Percentiles rank a stretch among this genome's conserved stretches.
phyloP scores from a whole-genome alignment of 2,113 vertebrate genomes.

The Carassius auratus region DNA sequence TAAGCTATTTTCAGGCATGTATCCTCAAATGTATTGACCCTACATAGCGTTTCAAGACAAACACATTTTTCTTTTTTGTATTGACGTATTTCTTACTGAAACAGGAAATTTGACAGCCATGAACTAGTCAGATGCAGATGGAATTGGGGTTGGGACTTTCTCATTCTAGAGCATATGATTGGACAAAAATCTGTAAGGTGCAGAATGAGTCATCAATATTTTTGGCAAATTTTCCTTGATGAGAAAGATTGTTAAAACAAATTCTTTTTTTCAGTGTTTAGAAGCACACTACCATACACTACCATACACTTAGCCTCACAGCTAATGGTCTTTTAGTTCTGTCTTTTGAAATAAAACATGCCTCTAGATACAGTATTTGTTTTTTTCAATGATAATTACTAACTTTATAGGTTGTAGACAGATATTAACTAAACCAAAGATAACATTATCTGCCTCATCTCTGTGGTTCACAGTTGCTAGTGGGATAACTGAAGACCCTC shows the following conservation, averaged over 20 bases:
- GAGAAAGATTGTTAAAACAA: no score
- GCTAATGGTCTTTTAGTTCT: not conserved
- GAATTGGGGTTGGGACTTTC: no score
- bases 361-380: not conserved
- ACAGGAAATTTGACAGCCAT: no score
- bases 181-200: no score
- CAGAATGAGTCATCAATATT: no score
- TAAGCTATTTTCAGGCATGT: not conserved
- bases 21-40: no score
- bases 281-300: not conserved
- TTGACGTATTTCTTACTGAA: no score
- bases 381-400: slow-evolving; percentile 30
- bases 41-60: no score
- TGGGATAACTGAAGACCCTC: slow-evolving; percentile 58
- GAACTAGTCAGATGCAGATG: no score
- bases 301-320: not conserved
- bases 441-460: slow-evolving; percentile 35
- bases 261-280: not conserved
- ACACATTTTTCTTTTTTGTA: no score
- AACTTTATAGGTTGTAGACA: slow-evolving; percentile 36
- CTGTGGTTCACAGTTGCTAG: slow-evolving; percentile 52
- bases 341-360: not conserved
- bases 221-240: no score
- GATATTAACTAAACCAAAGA: slow-evolving; percentile 44
- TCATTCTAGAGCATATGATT: no score